Evolutionary conservation across 2,113 vertebrate genomes (phyloP).

Genomic region (Dolichallabes microphthalmus): DNA sequence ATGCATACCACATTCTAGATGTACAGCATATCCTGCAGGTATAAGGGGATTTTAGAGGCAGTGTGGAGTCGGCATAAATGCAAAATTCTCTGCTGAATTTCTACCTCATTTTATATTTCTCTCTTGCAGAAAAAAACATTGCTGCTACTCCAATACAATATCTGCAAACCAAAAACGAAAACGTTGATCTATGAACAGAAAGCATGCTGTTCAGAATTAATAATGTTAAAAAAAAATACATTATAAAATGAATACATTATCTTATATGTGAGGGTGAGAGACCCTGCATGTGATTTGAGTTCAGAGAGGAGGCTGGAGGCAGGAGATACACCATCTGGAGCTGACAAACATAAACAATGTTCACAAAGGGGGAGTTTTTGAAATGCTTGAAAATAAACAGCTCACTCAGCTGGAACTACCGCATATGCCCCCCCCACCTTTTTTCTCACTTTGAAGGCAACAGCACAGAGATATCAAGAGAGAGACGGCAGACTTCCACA

Average conservation of each 20-base stretch:
- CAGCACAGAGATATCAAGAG: conserved; percentile 28
- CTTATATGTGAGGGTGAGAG: not conserved
- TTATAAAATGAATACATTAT: conserved; percentile 10
- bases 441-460: conserved; percentile 43
- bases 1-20: not conserved
- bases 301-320: conserved; percentile 40
- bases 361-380: conserved; percentile 45
- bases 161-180: not conserved
- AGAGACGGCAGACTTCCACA: conserved; percentile 1
- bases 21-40: conserved; percentile 30
- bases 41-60: conserved; percentile 31
- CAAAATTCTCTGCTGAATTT: conserved; percentile 28
- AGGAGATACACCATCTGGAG: conserved; percentile 47
- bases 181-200: conserved; percentile 6
- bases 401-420: conserved; percentile 44
- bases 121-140: conserved; percentile 16
- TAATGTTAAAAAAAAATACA: conserved; percentile 29
- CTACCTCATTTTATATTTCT: conserved; percentile 14
- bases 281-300: conserved; percentile 33
- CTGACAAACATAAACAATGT: conserved; percentile 52
- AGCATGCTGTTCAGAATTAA: conserved; percentile 24
- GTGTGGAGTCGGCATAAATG: conserved; percentile 40
- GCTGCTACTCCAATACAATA: conserved; percentile 22
- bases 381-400: conserved; percentile 48
- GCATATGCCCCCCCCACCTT: conserved; percentile 26